These are phyloP conservation scores for Brachionus paranguensis DNA, from an alignment of 1,140 invertebrate genomes.

Conservation along the genomic window DNA sequence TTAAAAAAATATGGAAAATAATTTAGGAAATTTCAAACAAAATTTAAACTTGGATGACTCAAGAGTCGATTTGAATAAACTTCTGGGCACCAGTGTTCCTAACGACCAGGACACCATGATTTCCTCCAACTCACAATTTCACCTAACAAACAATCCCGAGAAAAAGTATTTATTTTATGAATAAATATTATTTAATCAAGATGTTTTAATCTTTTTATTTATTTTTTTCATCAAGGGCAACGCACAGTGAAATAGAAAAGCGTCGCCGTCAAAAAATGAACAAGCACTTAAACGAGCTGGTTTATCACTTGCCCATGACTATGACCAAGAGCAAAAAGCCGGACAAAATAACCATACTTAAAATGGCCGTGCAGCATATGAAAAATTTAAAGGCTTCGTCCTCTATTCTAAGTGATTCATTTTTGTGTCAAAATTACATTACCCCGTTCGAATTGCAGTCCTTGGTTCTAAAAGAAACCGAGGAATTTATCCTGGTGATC, in stretches of 20 bases:
- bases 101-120: not conserved
- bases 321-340: slow-evolving; percentile 92
- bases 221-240: slow-evolving; percentile 66
- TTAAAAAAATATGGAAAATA: not conserved
- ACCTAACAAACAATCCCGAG: not conserved
- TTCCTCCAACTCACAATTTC: not conserved
- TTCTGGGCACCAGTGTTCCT: not conserved
- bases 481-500: slow-evolving; percentile 86
- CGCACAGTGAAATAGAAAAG: slow-evolving; percentile 98
- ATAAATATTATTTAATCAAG: not conserved
- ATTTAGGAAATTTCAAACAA: not conserved
- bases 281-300: slow-evolving; percentile 97
- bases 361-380: slow-evolving; percentile 99
- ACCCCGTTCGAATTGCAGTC: slow-evolving; percentile 28
- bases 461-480: slow-evolving; percentile 64
- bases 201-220: not conserved
- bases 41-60: not conserved
- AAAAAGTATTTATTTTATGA: slow-evolving; percentile 13
- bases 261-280: slow-evolving; percentile 99
- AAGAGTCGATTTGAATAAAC: not conserved
- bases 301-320: slow-evolving; percentile 98
- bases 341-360: slow-evolving; percentile 95
- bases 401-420: slow-evolving; percentile 32
- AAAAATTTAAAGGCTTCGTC: slow-evolving; percentile 61
- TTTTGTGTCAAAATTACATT: slow-evolving; percentile 40